These are phyloP conservation scores for Druon quercuslanigerum DNA, from an alignment of 1,140 invertebrate species.

Conservation along the genomic window DNA sequence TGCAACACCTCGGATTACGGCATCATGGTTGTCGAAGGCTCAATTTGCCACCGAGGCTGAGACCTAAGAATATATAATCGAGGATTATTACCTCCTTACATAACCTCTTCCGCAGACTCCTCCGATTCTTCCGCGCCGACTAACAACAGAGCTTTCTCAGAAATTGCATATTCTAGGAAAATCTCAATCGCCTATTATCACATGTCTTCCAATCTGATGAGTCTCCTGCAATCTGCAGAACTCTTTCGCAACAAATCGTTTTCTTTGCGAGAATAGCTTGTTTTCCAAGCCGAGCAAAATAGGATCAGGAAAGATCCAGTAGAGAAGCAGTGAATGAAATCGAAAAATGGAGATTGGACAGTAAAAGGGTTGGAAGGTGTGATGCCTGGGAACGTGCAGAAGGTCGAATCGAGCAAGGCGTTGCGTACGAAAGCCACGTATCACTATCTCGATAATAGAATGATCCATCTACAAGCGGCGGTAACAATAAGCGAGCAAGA, in stretches of 20 bases:
- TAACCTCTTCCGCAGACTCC: conserved; percentile 31
- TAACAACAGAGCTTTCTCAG: background rate
- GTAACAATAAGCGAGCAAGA: conserved; percentile 66
- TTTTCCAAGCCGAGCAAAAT: too few relatives aligned
- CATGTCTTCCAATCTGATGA: too few relatives aligned
- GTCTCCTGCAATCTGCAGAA: too few relatives aligned
- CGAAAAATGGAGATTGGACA: background rate
- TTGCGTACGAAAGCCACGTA: conserved; percentile 37
- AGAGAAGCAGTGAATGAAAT: background rate
- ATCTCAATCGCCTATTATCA: too few relatives aligned
- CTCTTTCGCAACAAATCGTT: too few relatives aligned
- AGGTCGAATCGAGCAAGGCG: conserved; percentile 33
- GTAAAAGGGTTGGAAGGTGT: background rate
- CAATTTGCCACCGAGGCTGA: conserved; percentile 44
- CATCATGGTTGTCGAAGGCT: conserved; percentile 34
- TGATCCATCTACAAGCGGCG: conserved; percentile 63
- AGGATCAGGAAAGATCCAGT: too few relatives aligned
- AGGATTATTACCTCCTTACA: conserved; percentile 39
- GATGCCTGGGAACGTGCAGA: conserved; percentile 18
- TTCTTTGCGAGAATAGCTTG: too few relatives aligned
- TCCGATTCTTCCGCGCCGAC: too few relatives aligned
- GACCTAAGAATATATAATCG: conserved; percentile 42
- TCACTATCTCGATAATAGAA: conserved; percentile 68
- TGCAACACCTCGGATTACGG: conserved; percentile 51
- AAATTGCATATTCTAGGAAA: background rate